A percentile compares a stretch with the other conserved stretches of the same genome.
Evolutionary conservation across 2,888 invertebrate species (phyloP).

Genomic region (Yponomeuta sedellus): DNA sequence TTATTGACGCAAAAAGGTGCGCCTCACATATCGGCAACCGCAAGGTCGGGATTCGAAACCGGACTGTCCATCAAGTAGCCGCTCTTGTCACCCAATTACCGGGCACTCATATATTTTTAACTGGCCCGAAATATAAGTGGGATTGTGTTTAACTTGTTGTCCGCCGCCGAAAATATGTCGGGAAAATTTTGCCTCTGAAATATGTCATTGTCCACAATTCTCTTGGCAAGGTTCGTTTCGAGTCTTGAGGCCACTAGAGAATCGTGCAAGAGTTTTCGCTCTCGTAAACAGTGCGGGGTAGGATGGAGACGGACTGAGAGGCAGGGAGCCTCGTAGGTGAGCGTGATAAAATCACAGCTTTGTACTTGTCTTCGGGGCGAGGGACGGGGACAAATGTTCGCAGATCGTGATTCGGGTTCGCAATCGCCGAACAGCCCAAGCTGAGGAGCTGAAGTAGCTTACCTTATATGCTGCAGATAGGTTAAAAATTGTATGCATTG

Average conservation of each 20-base stretch:
- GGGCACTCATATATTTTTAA: slow-evolving; percentile 9
- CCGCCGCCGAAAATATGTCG: not conserved
- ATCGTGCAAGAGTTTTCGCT: not conserved
- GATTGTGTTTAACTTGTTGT: not conserved
- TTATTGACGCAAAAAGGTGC: slow-evolving; percentile 56
- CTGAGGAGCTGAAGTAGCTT: not conserved
- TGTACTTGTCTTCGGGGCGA: slow-evolving; percentile 39
- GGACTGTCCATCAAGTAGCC: slow-evolving; percentile 18
- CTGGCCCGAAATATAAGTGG: not conserved
- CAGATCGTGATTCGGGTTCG: slow-evolving; percentile 38
- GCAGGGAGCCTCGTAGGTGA: not conserved
- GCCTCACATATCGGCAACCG: slow-evolving; percentile 18
- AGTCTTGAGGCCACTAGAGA: not conserved
- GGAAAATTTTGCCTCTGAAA: not conserved
- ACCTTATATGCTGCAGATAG: not conserved
- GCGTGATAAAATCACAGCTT: slow-evolving; percentile 45
- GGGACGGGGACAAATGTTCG: slow-evolving; percentile 40
- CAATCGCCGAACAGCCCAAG: not conserved
- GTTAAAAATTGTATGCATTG: no score
- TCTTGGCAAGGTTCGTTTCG: not conserved
- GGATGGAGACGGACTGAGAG: not conserved
- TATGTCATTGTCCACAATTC: not conserved
- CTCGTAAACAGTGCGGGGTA: not conserved
- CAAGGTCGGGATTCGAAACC: slow-evolving; percentile 12
- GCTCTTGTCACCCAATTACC: slow-evolving; percentile 13